A percentile compares a stretch with the other conserved stretches of the same genome.
Evolutionary conservation across 1,140 invertebrate species (phyloP).

Genomic region (Coenobita brevimanus): DNA sequence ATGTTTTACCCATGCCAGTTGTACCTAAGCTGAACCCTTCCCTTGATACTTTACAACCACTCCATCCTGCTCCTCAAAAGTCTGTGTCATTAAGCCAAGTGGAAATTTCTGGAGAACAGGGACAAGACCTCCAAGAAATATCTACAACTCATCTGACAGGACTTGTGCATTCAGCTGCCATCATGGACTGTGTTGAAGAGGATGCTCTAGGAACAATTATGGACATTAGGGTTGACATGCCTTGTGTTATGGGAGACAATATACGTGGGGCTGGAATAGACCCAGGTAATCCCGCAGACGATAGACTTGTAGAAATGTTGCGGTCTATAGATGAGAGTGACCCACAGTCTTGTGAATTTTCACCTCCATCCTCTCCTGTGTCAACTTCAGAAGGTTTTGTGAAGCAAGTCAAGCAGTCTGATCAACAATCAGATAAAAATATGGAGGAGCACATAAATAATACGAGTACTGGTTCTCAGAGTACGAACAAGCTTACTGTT

Average conservation of each 20-base stretch:
- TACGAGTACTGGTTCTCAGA: neutral
- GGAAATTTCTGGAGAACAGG: slow-evolving; percentile 35
- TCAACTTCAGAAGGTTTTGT: slow-evolving; percentile 32
- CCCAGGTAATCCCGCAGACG: slow-evolving; percentile 36
- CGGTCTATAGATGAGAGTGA: slow-evolving; percentile 60
- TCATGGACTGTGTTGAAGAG: slow-evolving; percentile 56
- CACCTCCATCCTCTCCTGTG: slow-evolving; percentile 49
- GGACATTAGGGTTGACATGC: slow-evolving; percentile 58
- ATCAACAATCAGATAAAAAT: neutral
- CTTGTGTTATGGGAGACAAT: slow-evolving; percentile 48
- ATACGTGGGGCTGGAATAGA: slow-evolving; percentile 42
- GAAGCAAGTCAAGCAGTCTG: slow-evolving; percentile 14
- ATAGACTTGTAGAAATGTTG: slow-evolving; percentile 53
- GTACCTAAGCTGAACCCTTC: slow-evolving; percentile 26
- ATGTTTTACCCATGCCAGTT: neutral
- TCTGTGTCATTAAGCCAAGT: slow-evolving; percentile 26
- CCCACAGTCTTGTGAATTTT: slow-evolving; percentile 47
- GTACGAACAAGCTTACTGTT: neutral
- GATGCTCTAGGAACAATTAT: slow-evolving; percentile 53
- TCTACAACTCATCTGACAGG: slow-evolving; percentile 48
- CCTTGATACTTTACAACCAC: slow-evolving; percentile 14
- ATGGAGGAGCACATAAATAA: slow-evolving; percentile 9
- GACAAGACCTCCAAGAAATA: slow-evolving; percentile 54
- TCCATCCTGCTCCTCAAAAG: neutral
- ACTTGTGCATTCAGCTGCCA: slow-evolving; percentile 53